These are phyloP conservation scores for Sebastes diploproa DNA, from an alignment of 2,797 vertebrate genomes.

Conservation along the genomic window DNA sequence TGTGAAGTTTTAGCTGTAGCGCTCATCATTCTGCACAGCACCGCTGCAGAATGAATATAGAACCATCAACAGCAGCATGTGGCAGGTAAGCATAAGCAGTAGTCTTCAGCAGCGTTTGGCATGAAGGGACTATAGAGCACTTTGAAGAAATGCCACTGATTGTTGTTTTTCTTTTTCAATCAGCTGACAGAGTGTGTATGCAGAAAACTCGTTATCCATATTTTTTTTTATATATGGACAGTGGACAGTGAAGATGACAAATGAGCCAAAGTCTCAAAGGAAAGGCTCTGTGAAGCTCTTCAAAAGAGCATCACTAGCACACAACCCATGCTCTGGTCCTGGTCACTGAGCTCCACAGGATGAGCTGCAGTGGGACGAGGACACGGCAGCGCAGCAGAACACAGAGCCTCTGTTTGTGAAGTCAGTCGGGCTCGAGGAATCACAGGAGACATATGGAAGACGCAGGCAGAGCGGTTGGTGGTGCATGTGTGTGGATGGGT, in stretches of 20 bases:
- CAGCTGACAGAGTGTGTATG: not conserved
- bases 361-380: not conserved
- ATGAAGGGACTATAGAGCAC: not conserved
- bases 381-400: constrained; percentile 16
- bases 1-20: not conserved
- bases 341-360: constrained; percentile 13
- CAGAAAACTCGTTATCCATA: not conserved
- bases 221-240: not conserved
- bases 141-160: not conserved
- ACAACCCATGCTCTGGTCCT: not conserved
- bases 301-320: constrained; percentile 1
- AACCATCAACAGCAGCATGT: not conserved
- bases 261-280: not conserved
- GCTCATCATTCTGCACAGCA: too few relatives aligned
- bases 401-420: constrained; percentile 23
- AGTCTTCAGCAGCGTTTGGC: not conserved
- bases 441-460: constrained; percentile 23
- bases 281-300: constrained; percentile 14
- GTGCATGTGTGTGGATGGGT: constrained; percentile 54
- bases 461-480: constrained; percentile 4
- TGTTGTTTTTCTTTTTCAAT: not conserved
- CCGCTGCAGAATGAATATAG: too few relatives aligned
- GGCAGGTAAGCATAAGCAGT: not conserved
- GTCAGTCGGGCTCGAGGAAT: constrained; percentile 6
- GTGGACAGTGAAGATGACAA: not conserved